Conservation (phyloP, 2,113 vertebrate genomes). For the Strix uralensis region DNA sequence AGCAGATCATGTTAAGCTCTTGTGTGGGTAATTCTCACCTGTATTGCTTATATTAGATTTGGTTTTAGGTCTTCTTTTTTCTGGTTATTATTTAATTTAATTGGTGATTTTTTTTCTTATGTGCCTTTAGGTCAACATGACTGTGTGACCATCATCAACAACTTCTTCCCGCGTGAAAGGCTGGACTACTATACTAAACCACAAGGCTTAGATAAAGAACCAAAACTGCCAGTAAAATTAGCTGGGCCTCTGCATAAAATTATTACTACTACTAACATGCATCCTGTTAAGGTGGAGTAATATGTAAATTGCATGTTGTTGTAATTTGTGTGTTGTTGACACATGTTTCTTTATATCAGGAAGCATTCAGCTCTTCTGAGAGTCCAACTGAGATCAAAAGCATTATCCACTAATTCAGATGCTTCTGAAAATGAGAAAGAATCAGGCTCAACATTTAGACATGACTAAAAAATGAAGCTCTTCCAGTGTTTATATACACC, state of each 20-base stretch:
- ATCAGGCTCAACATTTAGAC: neutral
- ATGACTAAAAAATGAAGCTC: neutral
- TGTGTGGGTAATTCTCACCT: neutral
- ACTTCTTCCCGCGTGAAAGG: slow-evolving; percentile 93
- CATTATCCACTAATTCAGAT: neutral
- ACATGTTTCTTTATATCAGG: neutral
- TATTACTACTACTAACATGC: slow-evolving; percentile 95
- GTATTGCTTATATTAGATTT: neutral
- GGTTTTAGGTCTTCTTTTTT: neutral
- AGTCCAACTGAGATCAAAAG: neutral
- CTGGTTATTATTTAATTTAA: neutral
- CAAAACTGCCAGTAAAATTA: slow-evolving; percentile 89
- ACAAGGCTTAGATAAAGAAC: slow-evolving; percentile 94
- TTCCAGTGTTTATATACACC: neutral
- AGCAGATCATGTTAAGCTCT: neutral
- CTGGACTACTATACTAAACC: slow-evolving; percentile 94
- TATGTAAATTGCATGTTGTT: neutral
- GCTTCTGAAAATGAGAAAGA: neutral
- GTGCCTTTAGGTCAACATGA: slow-evolving; percentile 91
- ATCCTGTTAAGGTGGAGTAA: slow-evolving; percentile 91
- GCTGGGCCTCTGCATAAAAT: slow-evolving; percentile 94
- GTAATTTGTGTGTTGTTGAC: neutral
- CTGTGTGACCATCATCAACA: slow-evolving; percentile 97
- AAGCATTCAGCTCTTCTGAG: neutral
- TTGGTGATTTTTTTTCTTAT: neutral